Evolutionary conservation across 2,888 invertebrate genomes (phyloP).

Genomic region (Cryptocephalus primarius): DNA sequence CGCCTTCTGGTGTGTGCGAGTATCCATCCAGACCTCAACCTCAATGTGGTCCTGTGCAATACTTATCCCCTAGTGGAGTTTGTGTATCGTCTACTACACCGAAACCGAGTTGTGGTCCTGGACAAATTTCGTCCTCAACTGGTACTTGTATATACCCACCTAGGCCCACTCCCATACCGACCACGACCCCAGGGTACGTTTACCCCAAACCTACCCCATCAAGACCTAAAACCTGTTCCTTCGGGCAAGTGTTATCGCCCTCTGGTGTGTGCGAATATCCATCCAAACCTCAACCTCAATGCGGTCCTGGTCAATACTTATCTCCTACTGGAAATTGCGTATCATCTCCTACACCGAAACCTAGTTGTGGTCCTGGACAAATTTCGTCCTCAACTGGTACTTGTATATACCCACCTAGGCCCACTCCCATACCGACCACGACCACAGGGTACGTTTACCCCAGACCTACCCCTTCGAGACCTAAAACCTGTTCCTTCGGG

Average conservation of each 20-base stretch:
- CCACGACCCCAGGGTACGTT: slow-evolving; percentile 2
- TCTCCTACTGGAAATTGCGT: slow-evolving; percentile 14
- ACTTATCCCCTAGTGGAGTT: slow-evolving; percentile 10
- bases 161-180: slow-evolving; percentile 3
- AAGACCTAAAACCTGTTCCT: slow-evolving; percentile 1
- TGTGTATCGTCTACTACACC: slow-evolving; percentile 10
- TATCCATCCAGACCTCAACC: background rate
- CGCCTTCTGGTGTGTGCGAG: slow-evolving; percentile 3
- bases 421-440: slow-evolving; percentile 3
- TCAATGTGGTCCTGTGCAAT: slow-evolving; percentile 11
- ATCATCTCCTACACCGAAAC: slow-evolving; percentile 6
- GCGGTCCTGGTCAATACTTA: slow-evolving; percentile 12
- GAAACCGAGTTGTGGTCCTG: background rate
- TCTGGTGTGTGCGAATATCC: slow-evolving; percentile 10
- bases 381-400: background rate
- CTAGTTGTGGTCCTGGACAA: slow-evolving; percentile 10
- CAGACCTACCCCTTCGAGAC: slow-evolving; percentile 1
- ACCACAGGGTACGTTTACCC: slow-evolving; percentile 13
- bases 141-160: background rate
- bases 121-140: background rate
- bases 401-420: slow-evolving; percentile 3
- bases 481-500: slow-evolving; percentile 5
- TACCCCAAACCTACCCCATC: slow-evolving; percentile 3
- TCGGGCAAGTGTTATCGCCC: slow-evolving; percentile 4
- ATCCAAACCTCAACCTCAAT: slow-evolving; percentile 2